Evolutionary conservation across 1,140 invertebrate species (phyloP), one percentile per base, ranked within the genome.

Genomic region (Dreissena rostriformis): DNA sequence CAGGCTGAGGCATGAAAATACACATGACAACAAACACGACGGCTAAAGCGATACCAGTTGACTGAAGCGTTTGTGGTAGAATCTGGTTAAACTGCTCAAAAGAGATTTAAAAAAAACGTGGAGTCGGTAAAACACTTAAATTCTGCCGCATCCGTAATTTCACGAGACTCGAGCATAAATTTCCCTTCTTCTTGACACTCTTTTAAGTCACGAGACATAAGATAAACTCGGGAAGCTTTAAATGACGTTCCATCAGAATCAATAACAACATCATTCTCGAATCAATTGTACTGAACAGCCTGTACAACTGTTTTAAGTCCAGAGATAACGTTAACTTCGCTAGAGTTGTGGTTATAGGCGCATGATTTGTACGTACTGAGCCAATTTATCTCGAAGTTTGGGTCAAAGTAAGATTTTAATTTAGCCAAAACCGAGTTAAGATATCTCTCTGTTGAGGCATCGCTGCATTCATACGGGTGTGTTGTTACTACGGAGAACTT

Each of bases 21-120:
- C 98, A 96, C 0, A 98, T 98, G 24, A 99, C 97, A 51, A 98
- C 94, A 96, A 99, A 98, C 98, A 99, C 99, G 28, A 98, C 96
- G 0, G 96, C 92, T 0, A 98, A 97, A 15, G 98, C 98, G 68
- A 98, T 96, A 0, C 97, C 95, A 94, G 99, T 97, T 81, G 97
- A 97, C 88, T 98, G 98, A 17, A 99, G 96, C 0, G 97, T 98
- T 2, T 97, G 97, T 0, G 97, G 97, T 49, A 97, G 95, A 1
- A 99, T 97, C 19, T 98, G 95, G 87, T 99, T 97, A 91, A 98
- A 98, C 95, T 98, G 95, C 63, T 92, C 91, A 65, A 86, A 91
- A 22, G 79, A 87, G 39, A 89, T 82, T n/a, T n/a, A n/a, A n/a
- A 84, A 91, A 92, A 5, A 85, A 66, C 7, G 87, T 76, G 61